Percentiles rank a stretch among this genome's conserved stretches.
These are phyloP conservation scores for Gorsachius magnificus DNA, from an alignment of 2,797 vertebrate species.

Conservation along the genomic window DNA sequence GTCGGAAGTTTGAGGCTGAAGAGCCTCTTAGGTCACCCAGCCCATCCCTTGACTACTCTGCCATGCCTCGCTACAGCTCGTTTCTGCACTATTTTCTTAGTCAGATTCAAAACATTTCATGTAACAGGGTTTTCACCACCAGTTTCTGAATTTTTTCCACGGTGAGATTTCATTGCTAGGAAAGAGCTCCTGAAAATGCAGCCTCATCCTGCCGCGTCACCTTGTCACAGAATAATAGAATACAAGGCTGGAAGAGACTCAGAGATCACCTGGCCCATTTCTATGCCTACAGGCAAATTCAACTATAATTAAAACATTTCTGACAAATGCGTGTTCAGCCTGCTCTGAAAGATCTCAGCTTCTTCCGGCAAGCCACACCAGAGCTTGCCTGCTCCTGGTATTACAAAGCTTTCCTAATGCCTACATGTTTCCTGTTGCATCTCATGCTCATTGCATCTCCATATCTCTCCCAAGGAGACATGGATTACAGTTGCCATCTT, in stretches of 20 bases:
- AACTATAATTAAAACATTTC: slow-evolving; percentile 13
- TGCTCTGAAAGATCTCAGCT: not conserved
- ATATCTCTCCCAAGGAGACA: not conserved
- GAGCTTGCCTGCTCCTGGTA: not conserved
- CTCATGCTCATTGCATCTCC: not conserved
- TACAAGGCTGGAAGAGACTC: not conserved
- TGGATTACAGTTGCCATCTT: not conserved
- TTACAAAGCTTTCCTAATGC: not conserved
- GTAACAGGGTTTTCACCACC: not conserved
- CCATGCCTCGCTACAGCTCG: not conserved
- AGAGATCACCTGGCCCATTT: not conserved
- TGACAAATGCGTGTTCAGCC: not conserved
- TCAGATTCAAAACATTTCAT: not conserved
- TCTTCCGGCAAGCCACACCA: not conserved
- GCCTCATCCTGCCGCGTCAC: not conserved
- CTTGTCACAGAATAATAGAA: not conserved
- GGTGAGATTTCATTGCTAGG: not conserved
- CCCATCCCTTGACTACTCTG: not conserved
- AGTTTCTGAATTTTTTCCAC: not conserved
- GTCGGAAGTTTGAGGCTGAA: slow-evolving; percentile 2
- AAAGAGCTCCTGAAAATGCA: not conserved
- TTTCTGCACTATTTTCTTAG: not conserved
- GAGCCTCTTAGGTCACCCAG: not conserved
- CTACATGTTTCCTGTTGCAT: not conserved
- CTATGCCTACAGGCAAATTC: not conserved